These are phyloP conservation scores for Pantelozetes paolii DNA, from an alignment of 2,888 invertebrate genomes.

Conservation along the genomic window DNA sequence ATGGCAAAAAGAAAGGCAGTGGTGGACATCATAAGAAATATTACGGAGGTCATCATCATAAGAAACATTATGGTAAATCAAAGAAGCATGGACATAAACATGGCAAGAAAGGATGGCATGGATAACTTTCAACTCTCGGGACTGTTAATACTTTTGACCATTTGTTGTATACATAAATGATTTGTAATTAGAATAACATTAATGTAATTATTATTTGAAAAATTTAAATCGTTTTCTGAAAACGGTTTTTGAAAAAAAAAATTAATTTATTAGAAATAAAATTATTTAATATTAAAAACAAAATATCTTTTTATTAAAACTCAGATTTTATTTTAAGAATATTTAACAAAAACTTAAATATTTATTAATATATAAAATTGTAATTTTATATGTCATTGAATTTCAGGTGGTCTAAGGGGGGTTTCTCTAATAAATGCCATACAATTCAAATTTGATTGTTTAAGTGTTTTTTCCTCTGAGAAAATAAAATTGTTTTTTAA, in stretches of 20 bases:
- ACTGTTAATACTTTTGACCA: background rate
- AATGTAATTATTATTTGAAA: background rate
- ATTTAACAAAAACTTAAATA: too few species aligned
- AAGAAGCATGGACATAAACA: background rate
- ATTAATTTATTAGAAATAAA: slow-evolving; percentile 15
- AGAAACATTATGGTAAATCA: background rate
- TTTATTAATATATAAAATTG: too few species aligned
- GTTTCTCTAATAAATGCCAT: too few species aligned
- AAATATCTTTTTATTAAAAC: too few species aligned
- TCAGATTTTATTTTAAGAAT: too few species aligned
- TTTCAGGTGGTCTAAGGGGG: too few species aligned
- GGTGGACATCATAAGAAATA: slow-evolving; percentile 25
- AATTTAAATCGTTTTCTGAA: background rate
- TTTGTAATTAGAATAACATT: background rate
- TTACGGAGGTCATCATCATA: background rate
- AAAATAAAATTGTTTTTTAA: too few species aligned
- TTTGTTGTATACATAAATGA: slow-evolving; percentile 1
- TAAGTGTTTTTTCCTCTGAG: too few species aligned
- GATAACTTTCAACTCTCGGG: background rate
- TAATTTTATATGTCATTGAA: too few species aligned
- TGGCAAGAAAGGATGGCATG: background rate
- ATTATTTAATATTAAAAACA: background rate
- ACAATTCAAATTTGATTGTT: too few species aligned
- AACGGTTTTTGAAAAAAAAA: background rate
- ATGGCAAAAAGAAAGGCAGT: background rate